Conservation (phyloP, 1,140 invertebrate genomes). For the Thereuonema tuberculata region DNA sequence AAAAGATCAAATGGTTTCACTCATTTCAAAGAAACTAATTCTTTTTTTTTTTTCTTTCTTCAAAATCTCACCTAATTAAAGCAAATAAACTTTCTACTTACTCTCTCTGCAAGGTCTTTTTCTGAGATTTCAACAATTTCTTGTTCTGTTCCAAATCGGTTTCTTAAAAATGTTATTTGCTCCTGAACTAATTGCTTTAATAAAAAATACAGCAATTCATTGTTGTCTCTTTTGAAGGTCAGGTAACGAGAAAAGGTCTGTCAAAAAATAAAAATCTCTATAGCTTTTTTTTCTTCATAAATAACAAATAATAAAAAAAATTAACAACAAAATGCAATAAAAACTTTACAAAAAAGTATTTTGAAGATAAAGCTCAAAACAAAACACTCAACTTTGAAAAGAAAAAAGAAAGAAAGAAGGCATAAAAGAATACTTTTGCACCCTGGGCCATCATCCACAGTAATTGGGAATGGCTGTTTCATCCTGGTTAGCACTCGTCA, state of each 20-base stretch:
- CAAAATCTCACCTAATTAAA: too few relatives aligned
- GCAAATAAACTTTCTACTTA: too few relatives aligned
- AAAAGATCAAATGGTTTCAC: not conserved
- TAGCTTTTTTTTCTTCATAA: too few relatives aligned
- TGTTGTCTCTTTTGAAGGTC: conserved; percentile 87
- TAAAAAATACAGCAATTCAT: conserved; percentile 90
- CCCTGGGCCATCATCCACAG: too few relatives aligned
- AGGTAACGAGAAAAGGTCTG: conserved; percentile 89
- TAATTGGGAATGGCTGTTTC: too few relatives aligned
- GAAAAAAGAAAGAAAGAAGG: too few relatives aligned
- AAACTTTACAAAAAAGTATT: conserved; percentile 4
- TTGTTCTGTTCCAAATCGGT: conserved; percentile 54
- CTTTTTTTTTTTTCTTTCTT: too few relatives aligned
- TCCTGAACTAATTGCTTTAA: conserved; percentile 86
- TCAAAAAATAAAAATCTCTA: conserved; percentile 25
- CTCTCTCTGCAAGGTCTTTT: conserved; percentile 75
- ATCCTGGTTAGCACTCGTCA: too few relatives aligned
- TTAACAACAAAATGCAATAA: not conserved
- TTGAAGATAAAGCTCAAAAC: too few relatives aligned
- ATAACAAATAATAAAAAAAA: conserved; percentile 14
- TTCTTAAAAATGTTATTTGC: conserved; percentile 71
- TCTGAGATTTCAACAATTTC: conserved; percentile 71
- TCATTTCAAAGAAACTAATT: not conserved
- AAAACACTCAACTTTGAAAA: too few relatives aligned
- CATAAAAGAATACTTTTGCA: too few relatives aligned